Evolutionary conservation across 2,797 vertebrate species (phyloP).

Genomic region (Graptemys geographica): DNA sequence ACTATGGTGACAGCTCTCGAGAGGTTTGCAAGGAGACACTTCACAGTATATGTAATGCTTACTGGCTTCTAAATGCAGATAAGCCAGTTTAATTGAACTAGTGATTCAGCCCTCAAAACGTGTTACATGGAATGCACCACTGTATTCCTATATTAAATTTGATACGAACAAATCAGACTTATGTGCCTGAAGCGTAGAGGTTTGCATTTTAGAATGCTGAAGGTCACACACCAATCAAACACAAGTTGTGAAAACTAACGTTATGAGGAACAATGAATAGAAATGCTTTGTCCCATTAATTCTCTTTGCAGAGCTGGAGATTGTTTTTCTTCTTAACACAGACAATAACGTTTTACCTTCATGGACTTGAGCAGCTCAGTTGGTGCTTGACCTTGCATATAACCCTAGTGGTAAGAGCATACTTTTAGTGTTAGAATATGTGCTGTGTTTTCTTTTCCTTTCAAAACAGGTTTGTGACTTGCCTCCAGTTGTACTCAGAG

Average conservation of each 20-base stretch:
- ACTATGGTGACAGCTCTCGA: slow-evolving; percentile 5
- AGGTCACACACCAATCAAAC: neutral
- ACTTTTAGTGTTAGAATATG: neutral
- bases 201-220: slow-evolving; percentile 3
- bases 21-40: slow-evolving; percentile 8
- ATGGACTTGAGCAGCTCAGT: neutral
- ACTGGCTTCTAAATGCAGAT: neutral
- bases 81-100: neutral
- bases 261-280: neutral
- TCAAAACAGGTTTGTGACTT: neutral
- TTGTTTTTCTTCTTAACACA: neutral
- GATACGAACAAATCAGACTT: neutral
- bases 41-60: neutral
- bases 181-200: neutral
- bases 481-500: neutral
- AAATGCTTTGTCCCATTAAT: neutral
- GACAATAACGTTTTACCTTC: neutral
- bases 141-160: slow-evolving; percentile 31
- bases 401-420: neutral
- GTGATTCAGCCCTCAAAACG: neutral
- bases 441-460: neutral
- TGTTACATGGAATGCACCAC: slow-evolving; percentile 22
- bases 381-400: neutral
- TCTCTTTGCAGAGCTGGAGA: accelerated
- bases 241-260: neutral